These are phyloP conservation scores for Crenuchus spilurus DNA, from an alignment of 2,797 vertebrate species.

Conservation along the genomic window DNA sequence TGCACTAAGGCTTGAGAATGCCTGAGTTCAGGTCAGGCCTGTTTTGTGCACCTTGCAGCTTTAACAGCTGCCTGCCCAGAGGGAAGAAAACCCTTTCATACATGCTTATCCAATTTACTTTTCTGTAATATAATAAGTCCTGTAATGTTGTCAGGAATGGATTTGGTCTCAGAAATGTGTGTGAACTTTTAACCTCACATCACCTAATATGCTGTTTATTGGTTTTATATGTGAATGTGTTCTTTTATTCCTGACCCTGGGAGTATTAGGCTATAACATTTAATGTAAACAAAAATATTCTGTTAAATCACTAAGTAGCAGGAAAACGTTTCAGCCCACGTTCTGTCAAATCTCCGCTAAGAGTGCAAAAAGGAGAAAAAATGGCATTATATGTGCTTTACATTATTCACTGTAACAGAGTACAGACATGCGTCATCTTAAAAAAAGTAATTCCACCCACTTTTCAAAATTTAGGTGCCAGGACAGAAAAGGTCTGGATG, in stretches of 20 bases:
- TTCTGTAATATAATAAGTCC: slow-evolving; percentile 42
- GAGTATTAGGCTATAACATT: not conserved
- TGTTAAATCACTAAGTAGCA: too few relatives aligned
- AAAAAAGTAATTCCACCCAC: too few relatives aligned
- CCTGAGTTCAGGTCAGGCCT: slow-evolving; percentile 32
- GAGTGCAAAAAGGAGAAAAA: too few relatives aligned
- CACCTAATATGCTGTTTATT: slow-evolving; percentile 41
- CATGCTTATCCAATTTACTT: slow-evolving; percentile 43
- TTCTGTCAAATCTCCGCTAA: too few relatives aligned
- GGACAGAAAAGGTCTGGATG: too few relatives aligned
- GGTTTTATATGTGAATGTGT: slow-evolving; percentile 31
- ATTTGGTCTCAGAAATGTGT: slow-evolving; percentile 14
- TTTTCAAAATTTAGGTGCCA: too few relatives aligned
- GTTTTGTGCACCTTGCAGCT: slow-evolving; percentile 45
- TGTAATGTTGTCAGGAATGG: slow-evolving; percentile 43
- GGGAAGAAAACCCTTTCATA: slow-evolving; percentile 36
- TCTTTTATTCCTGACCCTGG: not conserved
- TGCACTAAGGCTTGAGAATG: not conserved
- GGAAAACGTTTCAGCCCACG: too few relatives aligned
- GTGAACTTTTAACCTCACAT: slow-evolving; percentile 48
- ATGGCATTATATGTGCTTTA: too few relatives aligned
- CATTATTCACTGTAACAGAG: too few relatives aligned
- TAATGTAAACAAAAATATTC: not conserved
- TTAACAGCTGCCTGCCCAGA: slow-evolving; percentile 50
- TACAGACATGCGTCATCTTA: too few relatives aligned